Evolutionary conservation across 2,888 invertebrate genomes (phyloP).

Genomic region (Empis stercorea): DNA sequence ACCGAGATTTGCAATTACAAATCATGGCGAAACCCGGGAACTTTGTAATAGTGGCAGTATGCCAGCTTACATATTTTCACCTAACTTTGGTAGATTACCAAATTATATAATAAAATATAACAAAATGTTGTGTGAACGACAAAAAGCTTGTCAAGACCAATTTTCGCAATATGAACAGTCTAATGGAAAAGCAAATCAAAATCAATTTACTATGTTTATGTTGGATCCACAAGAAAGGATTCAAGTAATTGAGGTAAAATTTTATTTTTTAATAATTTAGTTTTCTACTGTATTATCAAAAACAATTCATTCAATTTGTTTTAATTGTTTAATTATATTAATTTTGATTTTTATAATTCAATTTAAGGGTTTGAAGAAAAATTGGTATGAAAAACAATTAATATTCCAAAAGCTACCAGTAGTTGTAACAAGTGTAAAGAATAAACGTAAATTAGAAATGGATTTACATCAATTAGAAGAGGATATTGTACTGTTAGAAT

Average conservation of each 20-base stretch:
- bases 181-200: too few relatives aligned
- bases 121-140: constrained; percentile 27
- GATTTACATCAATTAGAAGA: constrained; percentile 69
- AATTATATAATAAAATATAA: constrained; percentile 44
- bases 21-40: constrained; percentile 47
- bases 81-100: constrained; percentile 60
- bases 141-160: too few relatives aligned
- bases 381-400: constrained; percentile 69
- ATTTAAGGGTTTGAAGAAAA: constrained; percentile 58
- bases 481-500: constrained; percentile 70
- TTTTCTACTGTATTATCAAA: too few relatives aligned
- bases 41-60: constrained; percentile 51
- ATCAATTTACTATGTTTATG: constrained; percentile 2
- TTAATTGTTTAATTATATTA: too few relatives aligned
- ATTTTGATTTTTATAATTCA: too few relatives aligned
- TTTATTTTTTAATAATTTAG: background rate
- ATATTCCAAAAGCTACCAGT: constrained; percentile 55
- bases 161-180: too few relatives aligned
- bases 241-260: too few relatives aligned
- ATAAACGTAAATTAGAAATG: constrained; percentile 66
- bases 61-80: constrained; percentile 48
- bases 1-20: constrained; percentile 46
- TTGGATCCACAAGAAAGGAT: too few relatives aligned
- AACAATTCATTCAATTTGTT: too few relatives aligned
- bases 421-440: constrained; percentile 66